Evolutionary conservation across 1,140 invertebrate genomes (phyloP).

Genomic region (Lucilia cuprina): DNA sequence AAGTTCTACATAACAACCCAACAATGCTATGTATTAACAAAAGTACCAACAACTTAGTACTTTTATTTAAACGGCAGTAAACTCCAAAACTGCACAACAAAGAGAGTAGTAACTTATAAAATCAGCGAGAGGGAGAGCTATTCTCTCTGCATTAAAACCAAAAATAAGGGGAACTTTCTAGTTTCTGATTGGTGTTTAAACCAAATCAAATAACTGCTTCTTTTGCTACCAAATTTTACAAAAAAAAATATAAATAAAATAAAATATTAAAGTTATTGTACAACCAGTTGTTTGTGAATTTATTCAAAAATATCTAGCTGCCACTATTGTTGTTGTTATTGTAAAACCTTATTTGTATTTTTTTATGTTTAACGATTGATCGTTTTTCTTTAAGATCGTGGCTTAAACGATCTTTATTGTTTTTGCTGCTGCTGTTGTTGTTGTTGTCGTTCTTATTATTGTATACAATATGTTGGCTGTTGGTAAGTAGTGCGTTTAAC

Average conservation of each 20-base stretch:
- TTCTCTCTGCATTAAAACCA: background rate
- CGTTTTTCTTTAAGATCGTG: conserved; percentile 19
- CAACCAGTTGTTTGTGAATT: background rate
- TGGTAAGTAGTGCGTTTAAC: conserved; percentile 14
- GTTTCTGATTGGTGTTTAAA: background rate
- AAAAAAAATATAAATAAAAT: background rate
- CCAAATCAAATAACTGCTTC: background rate
- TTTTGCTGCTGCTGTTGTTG: background rate
- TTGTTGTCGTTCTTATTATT: background rate
- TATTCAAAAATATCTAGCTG: no score
- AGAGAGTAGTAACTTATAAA: background rate
- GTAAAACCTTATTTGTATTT: background rate
- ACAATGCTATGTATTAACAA: no score
- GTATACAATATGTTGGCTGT: background rate
- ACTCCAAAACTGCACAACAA: background rate
- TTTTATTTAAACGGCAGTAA: background rate
- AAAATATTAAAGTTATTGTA: background rate
- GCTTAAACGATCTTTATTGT: conserved; percentile 17
- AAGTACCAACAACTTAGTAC: background rate
- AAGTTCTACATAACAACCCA: no score
- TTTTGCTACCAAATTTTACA: background rate
- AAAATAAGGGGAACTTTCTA: background rate
- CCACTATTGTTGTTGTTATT: background rate
- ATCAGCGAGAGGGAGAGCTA: background rate
- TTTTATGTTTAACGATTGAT: conserved; percentile 15